Conservation (phyloP, 2,113 vertebrate genomes). For the Oxyura jamaicensis region DNA sequence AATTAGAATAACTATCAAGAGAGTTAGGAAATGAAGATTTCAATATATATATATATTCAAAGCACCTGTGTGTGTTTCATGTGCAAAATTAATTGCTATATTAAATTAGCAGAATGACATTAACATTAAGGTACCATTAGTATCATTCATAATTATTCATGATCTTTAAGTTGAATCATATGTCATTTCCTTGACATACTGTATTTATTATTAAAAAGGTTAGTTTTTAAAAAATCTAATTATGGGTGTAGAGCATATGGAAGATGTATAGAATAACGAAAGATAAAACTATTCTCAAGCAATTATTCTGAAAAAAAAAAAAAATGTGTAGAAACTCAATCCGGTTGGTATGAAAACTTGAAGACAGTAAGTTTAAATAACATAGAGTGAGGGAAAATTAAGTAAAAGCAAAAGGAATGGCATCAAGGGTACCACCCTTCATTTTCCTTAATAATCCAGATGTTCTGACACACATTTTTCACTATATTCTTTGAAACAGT, state of each 20-base stretch:
- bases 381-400: neutral
- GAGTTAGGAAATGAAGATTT: constrained; percentile 25
- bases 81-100: constrained; percentile 52
- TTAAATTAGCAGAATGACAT: constrained; percentile 47
- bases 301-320: neutral
- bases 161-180: constrained; percentile 24
- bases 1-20: constrained; percentile 39
- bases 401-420: neutral
- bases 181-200: neutral
- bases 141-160: constrained; percentile 47
- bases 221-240: neutral
- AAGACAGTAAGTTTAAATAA: neutral
- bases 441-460: neutral
- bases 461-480: neutral
- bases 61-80: constrained; percentile 30
- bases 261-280: neutral
- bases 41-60: neutral
- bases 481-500: neutral
- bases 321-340: neutral
- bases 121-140: constrained; percentile 36
- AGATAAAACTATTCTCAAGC: neutral
- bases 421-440: neutral
- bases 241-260: neutral
- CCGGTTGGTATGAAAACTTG: neutral
- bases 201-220: constrained; percentile 18